A percentile compares a stretch with the other conserved stretches of the same genome.
phyloP scores from a whole-genome alignment of 2,888 invertebrate species.

The Cyclophora punctaria region DNA sequence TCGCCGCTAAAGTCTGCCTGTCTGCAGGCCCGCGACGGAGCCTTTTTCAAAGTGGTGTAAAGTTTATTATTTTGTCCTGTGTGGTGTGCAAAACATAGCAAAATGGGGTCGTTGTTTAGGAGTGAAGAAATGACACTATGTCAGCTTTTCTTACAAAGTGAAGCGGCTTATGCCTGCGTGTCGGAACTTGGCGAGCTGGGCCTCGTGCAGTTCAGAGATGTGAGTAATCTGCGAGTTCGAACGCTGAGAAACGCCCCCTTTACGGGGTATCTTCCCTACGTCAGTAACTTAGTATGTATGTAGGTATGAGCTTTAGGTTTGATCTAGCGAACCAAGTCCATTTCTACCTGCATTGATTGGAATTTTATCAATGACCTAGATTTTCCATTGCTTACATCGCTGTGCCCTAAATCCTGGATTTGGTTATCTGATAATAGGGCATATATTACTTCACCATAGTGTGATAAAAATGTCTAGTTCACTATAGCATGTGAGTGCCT shows the following conservation, averaged over 20 bases:
- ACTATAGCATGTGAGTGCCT: too few species aligned
- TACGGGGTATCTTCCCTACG: neutral
- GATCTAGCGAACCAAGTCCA: too few species aligned
- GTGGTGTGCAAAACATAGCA: conserved; percentile 44
- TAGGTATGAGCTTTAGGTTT: too few species aligned
- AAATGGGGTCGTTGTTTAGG: conserved; percentile 94
- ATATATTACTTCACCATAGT: neutral
- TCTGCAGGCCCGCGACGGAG: conserved; percentile 60
- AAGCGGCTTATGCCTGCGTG: conserved; percentile 98
- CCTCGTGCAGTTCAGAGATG: conserved; percentile 96
- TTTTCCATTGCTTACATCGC: too few species aligned
- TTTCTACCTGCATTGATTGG: too few species aligned
- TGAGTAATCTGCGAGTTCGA: conserved; percentile 66
- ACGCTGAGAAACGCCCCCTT: conserved; percentile 21
- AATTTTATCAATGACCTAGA: too few species aligned
- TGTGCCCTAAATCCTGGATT: too few species aligned
- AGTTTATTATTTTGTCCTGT: conserved; percentile 37
- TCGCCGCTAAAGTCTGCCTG: conserved; percentile 66
- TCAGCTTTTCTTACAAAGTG: conserved; percentile 98
- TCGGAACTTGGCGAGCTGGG: conserved; percentile 98
- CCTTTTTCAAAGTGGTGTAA: conserved; percentile 31
- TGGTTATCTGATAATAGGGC: too few species aligned
- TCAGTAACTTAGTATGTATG: too few species aligned
- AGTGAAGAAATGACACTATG: conserved; percentile 99
- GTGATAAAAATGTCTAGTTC: too few species aligned